phyloP scores from a whole-genome alignment of 1,140 invertebrate species.

The Amphibalanus amphitrite region DNA sequence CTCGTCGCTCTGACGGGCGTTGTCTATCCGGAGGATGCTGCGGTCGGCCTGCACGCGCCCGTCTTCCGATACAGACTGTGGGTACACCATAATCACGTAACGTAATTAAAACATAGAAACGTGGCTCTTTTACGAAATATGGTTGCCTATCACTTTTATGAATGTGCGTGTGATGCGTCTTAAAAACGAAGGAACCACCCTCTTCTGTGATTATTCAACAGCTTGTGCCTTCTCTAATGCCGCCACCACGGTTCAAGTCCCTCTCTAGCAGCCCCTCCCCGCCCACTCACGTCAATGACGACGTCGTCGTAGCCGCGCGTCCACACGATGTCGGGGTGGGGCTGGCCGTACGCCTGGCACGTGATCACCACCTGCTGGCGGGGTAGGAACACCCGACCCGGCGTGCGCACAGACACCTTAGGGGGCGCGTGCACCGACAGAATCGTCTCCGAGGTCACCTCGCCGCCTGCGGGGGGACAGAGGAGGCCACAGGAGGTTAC shows the following conservation, averaged over 20 bases:
- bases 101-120: no score
- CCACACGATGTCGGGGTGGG: constrained; percentile 7
- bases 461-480: constrained; percentile 20
- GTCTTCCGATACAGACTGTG: constrained; percentile 25
- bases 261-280: no score
- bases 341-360: constrained; percentile 25
- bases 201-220: no score
- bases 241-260: no score
- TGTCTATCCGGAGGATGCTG: constrained; percentile 5
- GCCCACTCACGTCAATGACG: no score
- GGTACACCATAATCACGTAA: no score
- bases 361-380: constrained; percentile 18
- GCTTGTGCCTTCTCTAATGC: no score
- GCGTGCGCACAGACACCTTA: constrained; percentile 20
- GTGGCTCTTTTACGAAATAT: no score
- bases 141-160: no score
- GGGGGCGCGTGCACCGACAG: constrained; percentile 24
- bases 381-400: not conserved
- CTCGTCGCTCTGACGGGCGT: constrained; percentile 26
- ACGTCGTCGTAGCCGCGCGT: not conserved
- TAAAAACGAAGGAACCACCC: no score
- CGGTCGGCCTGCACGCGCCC: not conserved
- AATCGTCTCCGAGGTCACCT: constrained; percentile 18
- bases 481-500: no score
- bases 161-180: no score